Base-by-base conservation (phyloP, 2,797 vertebrate genomes). In the Holocentrus rufus region DNA sequence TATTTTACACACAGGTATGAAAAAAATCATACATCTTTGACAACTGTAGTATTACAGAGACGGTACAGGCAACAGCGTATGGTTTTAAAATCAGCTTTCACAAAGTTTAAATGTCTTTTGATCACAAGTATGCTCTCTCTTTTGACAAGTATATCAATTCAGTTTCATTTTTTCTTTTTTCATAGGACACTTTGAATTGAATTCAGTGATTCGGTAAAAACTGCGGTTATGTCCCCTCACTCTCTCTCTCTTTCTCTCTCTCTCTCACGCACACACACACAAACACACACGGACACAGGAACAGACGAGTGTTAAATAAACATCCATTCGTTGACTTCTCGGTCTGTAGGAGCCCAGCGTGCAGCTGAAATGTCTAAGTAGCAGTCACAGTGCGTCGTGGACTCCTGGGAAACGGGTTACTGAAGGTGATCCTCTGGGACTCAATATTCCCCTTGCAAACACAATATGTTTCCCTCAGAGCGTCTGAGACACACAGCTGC, bases 11-110 rank as follows among this genome's bases (percentile, higher is more conserved):
- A 27, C 55, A 82, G 58, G 78, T 92, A 93, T 91, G 87, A 92
- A 91, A 90, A 89, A 94, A 92, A 93, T 88, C 91, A 92, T 90
- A 93, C 92, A 93, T 89, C 91, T 92, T 90, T 83, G 77, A 93
- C 85, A 92, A 88, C 86, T 88, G 87, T 74, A 91, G 78, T 74
- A 85, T 86, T 84, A 92, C 90, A 90, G 74, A 91, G 74, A 90
- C 86, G 85, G 83, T 80, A 85, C 85, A 90, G 90, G 92, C 88
- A 92, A 89, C 88, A 83, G 86, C 90, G 88, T 90, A 74, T 73
- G 83, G 70, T 84, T 85, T n/a, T 76, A 23, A 58, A 81, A 84
- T 83, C 54, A 67, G 56, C 69, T 75, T 58, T 76, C 46, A 73
- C 58, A 78, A 54, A 77, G 77, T 65, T 83, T 30, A 14, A 56